These are phyloP conservation scores for Tyria jacobaeae DNA, from an alignment of 2,888 invertebrate genomes.

Conservation along the genomic window DNA sequence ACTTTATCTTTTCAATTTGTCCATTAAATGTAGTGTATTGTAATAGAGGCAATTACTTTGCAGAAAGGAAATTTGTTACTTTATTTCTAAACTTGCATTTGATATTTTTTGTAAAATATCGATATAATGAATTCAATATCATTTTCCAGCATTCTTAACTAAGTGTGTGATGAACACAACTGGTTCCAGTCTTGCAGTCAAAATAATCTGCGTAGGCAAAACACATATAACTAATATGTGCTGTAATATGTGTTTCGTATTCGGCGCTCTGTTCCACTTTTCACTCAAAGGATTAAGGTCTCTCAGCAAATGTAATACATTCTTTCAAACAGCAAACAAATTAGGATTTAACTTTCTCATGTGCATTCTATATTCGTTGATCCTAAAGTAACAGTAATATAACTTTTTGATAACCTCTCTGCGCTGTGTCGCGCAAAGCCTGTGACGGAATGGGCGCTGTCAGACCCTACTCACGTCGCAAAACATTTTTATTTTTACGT, in stretches of 20 bases:
- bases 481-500: slow-evolving; percentile 56
- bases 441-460: slow-evolving; percentile 67
- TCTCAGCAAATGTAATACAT: slow-evolving; percentile 34
- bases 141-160: background rate
- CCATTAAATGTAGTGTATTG: slow-evolving; percentile 27
- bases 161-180: background rate
- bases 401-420: slow-evolving; percentile 64
- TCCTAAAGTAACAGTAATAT: slow-evolving; percentile 58
- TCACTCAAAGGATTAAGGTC: slow-evolving; percentile 43
- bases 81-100: background rate
- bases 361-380: slow-evolving; percentile 53
- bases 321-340: slow-evolving; percentile 42
- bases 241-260: slow-evolving; percentile 14
- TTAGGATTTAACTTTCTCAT: slow-evolving; percentile 50
- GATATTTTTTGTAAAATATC: background rate
- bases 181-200: background rate
- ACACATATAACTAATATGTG: slow-evolving; percentile 12
- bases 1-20: slow-evolving; percentile 34
- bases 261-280: slow-evolving; percentile 32
- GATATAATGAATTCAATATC: background rate
- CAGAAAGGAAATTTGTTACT: background rate
- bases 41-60: background rate
- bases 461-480: slow-evolving; percentile 74
- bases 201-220: slow-evolving; percentile 9
- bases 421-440: slow-evolving; percentile 60